Evolutionary conservation across 2,113 vertebrate species (phyloP).

Genomic region (Spea multiplicata): DNA sequence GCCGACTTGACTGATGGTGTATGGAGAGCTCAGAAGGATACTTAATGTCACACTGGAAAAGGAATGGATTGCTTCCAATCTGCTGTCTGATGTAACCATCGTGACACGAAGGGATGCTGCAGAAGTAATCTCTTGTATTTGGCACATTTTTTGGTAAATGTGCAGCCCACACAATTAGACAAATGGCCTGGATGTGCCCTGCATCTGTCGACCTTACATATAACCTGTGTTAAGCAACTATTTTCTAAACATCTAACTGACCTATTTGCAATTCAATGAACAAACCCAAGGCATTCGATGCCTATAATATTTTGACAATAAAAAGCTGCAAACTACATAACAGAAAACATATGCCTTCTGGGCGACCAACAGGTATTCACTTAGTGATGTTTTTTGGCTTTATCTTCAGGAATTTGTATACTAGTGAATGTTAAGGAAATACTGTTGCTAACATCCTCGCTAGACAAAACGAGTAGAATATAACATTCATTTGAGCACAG

Average conservation of each 20-base stretch:
- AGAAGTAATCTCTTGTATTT: background rate
- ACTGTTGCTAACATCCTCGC: too few relatives aligned
- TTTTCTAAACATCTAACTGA: background rate
- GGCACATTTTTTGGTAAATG: background rate
- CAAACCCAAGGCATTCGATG: background rate
- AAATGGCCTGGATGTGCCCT: background rate
- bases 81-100: background rate
- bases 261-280: background rate
- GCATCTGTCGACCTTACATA: background rate
- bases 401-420: too few relatives aligned
- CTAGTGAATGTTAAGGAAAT: too few relatives aligned
- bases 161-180: background rate
- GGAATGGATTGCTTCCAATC: background rate
- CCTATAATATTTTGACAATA: background rate
- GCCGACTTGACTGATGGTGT: constrained; percentile 7
- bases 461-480: too few relatives aligned
- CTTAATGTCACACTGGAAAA: background rate
- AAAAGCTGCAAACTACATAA: background rate
- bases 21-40: background rate
- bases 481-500: too few relatives aligned
- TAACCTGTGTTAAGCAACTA: background rate
- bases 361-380: background rate
- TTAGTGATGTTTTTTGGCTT: background rate
- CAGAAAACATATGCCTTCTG: background rate
- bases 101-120: background rate